phyloP scores from a whole-genome alignment of 2,888 invertebrate species.

The Aproaerema taeniolella region DNA sequence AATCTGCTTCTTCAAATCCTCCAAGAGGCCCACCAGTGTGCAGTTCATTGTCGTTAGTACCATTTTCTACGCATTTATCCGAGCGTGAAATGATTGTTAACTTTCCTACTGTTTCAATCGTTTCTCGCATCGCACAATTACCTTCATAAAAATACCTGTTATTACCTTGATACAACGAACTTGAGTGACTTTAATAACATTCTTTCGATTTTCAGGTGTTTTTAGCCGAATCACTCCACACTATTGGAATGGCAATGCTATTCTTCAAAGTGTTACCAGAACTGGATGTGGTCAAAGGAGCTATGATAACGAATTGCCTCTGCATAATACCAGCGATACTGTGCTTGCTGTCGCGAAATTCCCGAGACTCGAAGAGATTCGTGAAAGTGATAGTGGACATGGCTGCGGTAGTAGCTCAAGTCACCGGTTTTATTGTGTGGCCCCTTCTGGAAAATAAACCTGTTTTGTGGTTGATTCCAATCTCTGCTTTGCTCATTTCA shows the following conservation, averaged over 20 bases:
- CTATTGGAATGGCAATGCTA: conserved; percentile 90
- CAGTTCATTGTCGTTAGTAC: conserved; percentile 70
- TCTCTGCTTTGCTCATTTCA: conserved; percentile 90
- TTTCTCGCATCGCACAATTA: conserved; percentile 3
- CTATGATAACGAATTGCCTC: conserved; percentile 96
- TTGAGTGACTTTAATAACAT: neutral
- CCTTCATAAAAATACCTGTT: neutral
- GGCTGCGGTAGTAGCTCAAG: conserved; percentile 90
- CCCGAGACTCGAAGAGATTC: conserved; percentile 87
- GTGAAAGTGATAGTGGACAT: conserved; percentile 90
- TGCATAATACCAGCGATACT: conserved; percentile 91
- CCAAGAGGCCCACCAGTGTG: conserved; percentile 82
- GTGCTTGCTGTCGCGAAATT: conserved; percentile 88
- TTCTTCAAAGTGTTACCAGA: conserved; percentile 94
- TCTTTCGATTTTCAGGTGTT: conserved; percentile 76
- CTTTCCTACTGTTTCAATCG: conserved; percentile 7
- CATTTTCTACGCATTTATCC: conserved; percentile 1
- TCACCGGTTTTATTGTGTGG: conserved; percentile 94
- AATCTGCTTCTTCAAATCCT: conserved; percentile 94
- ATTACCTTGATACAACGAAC: neutral
- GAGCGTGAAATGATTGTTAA: conserved; percentile 12
- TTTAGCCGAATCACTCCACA: conserved; percentile 91
- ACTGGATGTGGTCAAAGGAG: conserved; percentile 95
- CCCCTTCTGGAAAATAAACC: conserved; percentile 88
- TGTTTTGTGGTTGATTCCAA: conserved; percentile 90